A percentile compares a stretch with the other conserved stretches of the same genome.
These are phyloP conservation scores for Heliconius hortense DNA, from an alignment of 2,888 invertebrate species.

Conservation along the genomic window DNA sequence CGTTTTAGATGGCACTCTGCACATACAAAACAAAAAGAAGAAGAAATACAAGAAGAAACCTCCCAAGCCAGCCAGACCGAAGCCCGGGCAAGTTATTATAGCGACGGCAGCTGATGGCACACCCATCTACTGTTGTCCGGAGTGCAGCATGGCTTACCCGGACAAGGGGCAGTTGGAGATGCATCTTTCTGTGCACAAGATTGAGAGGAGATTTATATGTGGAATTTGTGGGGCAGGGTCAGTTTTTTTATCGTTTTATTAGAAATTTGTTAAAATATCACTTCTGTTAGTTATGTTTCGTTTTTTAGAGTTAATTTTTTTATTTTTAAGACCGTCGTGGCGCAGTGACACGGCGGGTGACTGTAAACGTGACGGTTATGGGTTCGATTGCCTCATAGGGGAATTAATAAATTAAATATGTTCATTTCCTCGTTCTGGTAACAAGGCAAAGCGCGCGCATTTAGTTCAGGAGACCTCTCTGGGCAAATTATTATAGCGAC, in stretches of 20 bases:
- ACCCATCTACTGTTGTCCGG: conserved; percentile 89
- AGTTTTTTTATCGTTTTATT: conserved; percentile 41
- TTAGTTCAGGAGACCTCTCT: too few relatives aligned
- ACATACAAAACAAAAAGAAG: conserved; percentile 83
- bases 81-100: conserved; percentile 90
- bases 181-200: conserved; percentile 89
- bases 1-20: conserved; percentile 58
- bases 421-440: too few relatives aligned
- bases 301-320: too few relatives aligned
- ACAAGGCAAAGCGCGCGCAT: too few relatives aligned
- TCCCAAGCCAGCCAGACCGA: conserved; percentile 88
- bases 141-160: conserved; percentile 91
- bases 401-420: too few relatives aligned
- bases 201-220: conserved; percentile 89
- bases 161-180: conserved; percentile 90
- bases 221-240: conserved; percentile 89
- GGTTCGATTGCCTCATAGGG: too few relatives aligned
- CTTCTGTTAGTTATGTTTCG: too few relatives aligned
- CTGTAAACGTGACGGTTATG: too few relatives aligned
- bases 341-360: too few relatives aligned
- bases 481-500: too few relatives aligned
- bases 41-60: conserved; percentile 92
- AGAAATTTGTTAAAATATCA: too few relatives aligned
- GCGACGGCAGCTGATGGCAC: conserved; percentile 89
- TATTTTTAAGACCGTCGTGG: too few relatives aligned